These are phyloP conservation scores for Lasiommata megera DNA, from an alignment of 2,888 invertebrate species.

Conservation along the genomic window DNA sequence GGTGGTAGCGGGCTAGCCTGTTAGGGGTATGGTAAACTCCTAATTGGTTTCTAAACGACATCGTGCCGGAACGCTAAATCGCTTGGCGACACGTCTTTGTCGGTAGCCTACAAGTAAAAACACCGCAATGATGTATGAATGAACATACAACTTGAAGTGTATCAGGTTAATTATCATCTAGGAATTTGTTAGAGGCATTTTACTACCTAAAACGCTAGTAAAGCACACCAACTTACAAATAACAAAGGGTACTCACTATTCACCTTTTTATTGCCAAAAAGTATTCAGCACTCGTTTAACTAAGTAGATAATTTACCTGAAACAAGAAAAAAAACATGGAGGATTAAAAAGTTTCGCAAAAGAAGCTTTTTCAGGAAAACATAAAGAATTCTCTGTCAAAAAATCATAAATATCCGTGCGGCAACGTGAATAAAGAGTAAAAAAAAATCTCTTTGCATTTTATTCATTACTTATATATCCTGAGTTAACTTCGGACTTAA, in stretches of 20 bases:
- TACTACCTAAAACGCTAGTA: too few species aligned
- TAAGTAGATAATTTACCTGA: slow-evolving; percentile 17
- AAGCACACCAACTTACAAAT: too few species aligned
- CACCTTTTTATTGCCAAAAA: slow-evolving; percentile 8
- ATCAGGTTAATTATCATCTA: too few species aligned
- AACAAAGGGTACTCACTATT: not conserved
- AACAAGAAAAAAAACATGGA: slow-evolving; percentile 18
- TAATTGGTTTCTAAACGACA: too few species aligned
- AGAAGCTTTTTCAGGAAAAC: slow-evolving; percentile 20
- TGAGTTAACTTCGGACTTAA: slow-evolving; percentile 21
- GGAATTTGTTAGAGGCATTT: too few species aligned
- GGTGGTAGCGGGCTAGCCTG: too few species aligned
- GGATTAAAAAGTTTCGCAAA: slow-evolving; percentile 14
- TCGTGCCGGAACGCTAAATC: too few species aligned
- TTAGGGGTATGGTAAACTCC: too few species aligned
- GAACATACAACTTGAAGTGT: too few species aligned
- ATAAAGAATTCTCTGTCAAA: slow-evolving; percentile 28
- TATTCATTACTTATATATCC: slow-evolving; percentile 28
- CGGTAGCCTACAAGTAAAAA: too few species aligned
- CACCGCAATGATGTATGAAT: too few species aligned
- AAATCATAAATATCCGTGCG: slow-evolving; percentile 25
- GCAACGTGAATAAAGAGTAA: slow-evolving; percentile 23
- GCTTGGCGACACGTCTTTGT: too few species aligned
- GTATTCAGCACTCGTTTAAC: slow-evolving; percentile 2
- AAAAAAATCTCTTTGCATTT: slow-evolving; percentile 7